A percentile compares a stretch with the other conserved stretches of the same genome.
Conservation (phyloP, 2,797 vertebrate species). For the Aplochiton taeniatus region DNA sequence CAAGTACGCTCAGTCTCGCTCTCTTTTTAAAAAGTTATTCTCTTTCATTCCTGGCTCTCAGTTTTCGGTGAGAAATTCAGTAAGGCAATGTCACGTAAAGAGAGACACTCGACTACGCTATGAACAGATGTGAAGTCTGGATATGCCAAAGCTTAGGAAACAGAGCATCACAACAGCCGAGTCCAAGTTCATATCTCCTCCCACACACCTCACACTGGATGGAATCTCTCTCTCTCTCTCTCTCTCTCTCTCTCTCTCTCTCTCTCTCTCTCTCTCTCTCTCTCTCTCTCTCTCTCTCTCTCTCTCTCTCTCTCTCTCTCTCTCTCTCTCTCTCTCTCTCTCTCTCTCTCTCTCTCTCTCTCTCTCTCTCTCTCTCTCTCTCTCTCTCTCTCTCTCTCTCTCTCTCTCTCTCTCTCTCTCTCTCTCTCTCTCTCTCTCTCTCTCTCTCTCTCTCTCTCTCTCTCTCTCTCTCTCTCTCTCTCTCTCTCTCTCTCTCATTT, state of each 20-base stretch:
- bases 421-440: not conserved
- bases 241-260: not conserved
- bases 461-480: not conserved
- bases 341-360: not conserved
- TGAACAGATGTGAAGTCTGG: too few relatives aligned
- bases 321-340: not conserved
- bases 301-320: not conserved
- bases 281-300: not conserved
- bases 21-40: conserved; percentile 26
- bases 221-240: not conserved
- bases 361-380: not conserved
- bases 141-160: too few relatives aligned
- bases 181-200: not conserved
- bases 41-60: conserved; percentile 22
- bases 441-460: not conserved
- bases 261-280: not conserved
- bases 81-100: too few relatives aligned
- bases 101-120: too few relatives aligned
- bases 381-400: not conserved
- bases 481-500: not conserved
- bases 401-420: not conserved
- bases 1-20: conserved; percentile 34
- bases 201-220: not conserved
- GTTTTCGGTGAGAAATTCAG: not conserved
- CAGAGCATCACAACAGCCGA: not conserved